A percentile compares a stretch with the other conserved stretches of the same genome.
Evolutionary conservation across 2,113 vertebrate species (phyloP).

Genomic region (Campylorhamphus procurvoides): DNA sequence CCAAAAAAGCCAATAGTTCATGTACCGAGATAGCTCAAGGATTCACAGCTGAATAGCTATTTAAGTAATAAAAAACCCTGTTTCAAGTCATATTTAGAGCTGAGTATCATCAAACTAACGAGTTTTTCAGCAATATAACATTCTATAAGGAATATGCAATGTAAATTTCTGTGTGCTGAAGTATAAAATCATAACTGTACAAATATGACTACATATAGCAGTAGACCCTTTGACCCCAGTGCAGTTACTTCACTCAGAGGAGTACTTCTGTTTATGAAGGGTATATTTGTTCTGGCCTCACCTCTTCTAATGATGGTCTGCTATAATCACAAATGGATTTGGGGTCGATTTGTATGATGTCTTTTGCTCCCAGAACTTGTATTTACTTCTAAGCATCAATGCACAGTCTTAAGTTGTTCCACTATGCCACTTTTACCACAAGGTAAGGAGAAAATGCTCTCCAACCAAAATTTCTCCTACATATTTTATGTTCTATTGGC

Average conservation of each 20-base stretch:
- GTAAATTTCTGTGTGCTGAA: neutral
- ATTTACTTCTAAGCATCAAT: neutral
- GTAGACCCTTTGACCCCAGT: neutral
- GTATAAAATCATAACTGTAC: neutral
- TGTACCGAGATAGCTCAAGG: conserved; percentile 41
- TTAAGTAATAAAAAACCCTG: conserved; percentile 18
- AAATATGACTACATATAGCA: neutral
- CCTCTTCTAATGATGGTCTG: neutral
- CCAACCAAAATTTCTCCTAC: neutral
- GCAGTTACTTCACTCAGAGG: neutral
- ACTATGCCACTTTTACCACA: neutral
- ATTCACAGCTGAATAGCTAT: conserved; percentile 49
- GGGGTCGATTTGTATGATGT: neutral
- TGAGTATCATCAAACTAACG: conserved; percentile 49
- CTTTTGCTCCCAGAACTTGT: neutral
- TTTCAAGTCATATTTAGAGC: conserved; percentile 45
- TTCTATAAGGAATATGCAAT: neutral
- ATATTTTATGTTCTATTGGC: neutral
- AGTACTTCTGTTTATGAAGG: neutral
- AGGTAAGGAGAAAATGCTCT: neutral
- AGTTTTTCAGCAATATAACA: neutral
- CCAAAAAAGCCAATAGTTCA: conserved; percentile 59
- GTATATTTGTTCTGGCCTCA: neutral
- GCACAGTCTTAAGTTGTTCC: neutral
- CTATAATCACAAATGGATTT: neutral